phyloP scores from a whole-genome alignment of 2,888 invertebrate species.

The Leucophenga montana region DNA sequence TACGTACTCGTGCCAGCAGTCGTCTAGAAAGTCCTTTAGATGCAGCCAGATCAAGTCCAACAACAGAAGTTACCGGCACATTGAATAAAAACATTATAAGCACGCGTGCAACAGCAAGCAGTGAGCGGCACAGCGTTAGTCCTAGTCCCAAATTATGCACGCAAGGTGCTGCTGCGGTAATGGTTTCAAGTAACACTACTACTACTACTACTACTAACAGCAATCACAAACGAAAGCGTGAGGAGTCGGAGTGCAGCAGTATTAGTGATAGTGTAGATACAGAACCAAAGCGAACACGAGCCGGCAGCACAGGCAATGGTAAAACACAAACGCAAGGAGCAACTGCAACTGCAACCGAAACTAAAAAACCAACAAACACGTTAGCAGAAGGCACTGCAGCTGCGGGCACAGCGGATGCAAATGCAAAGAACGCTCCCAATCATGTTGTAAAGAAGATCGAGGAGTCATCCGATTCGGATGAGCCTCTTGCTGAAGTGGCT shows the following conservation, averaged over 20 bases:
- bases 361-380: conserved; percentile 30
- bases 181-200: neutral
- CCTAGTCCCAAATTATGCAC: conserved; percentile 61
- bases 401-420: conserved; percentile 43
- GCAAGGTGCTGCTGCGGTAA: conserved; percentile 39
- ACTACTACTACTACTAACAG: conserved; percentile 32
- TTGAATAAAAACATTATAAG: conserved; percentile 48
- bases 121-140: conserved; percentile 52
- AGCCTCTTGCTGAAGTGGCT: conserved; percentile 82
- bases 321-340: conserved; percentile 65
- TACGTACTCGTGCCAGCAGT: conserved; percentile 80
- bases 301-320: conserved; percentile 35
- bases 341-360: conserved; percentile 61
- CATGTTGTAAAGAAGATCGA: conserved; percentile 68
- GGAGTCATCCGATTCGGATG: conserved; percentile 86
- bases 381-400: conserved; percentile 28
- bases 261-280: conserved; percentile 47
- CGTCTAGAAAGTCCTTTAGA: conserved; percentile 81
- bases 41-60: conserved; percentile 57
- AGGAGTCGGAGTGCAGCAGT: conserved; percentile 81
- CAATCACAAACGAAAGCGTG: conserved; percentile 80
- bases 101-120: conserved; percentile 43
- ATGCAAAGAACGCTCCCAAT: conserved; percentile 53
- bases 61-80: conserved; percentile 29
- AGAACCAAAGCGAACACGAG: conserved; percentile 40